Conservation (phyloP, 2,888 invertebrate genomes). For the Torymus aiolomorphi region DNA sequence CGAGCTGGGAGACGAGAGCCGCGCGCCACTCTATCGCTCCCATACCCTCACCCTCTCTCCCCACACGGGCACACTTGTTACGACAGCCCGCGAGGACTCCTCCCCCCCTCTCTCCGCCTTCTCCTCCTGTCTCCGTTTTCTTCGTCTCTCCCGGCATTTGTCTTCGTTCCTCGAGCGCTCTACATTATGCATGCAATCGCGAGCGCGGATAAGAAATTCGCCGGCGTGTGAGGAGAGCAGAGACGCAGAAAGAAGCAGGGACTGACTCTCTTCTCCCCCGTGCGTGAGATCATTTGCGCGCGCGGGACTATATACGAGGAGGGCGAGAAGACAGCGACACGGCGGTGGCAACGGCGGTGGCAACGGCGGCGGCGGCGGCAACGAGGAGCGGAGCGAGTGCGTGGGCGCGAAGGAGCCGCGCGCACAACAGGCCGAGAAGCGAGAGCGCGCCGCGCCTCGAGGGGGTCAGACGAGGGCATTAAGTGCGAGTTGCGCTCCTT, state of each 20-base stretch:
- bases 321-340: not conserved
- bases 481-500: not conserved
- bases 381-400: not conserved
- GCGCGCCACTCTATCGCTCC: slow-evolving; percentile 47
- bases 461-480: slow-evolving; percentile 18
- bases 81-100: not conserved
- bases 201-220: slow-evolving; percentile 14
- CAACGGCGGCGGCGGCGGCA: no score
- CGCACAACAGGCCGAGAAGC: no score
- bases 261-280: not conserved
- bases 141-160: not conserved
- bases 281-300: not conserved
- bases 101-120: not conserved
- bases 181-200: slow-evolving; percentile 3
- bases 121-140: not conserved
- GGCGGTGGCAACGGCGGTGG: no score
- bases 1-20: slow-evolving; percentile 59
- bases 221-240: not conserved
- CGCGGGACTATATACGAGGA: not conserved
- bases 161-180: not conserved
- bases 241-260: not conserved
- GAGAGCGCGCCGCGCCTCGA: not conserved
- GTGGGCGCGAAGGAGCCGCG: slow-evolving; percentile 19
- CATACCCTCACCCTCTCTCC: not conserved
- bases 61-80: not conserved